Evolutionary conservation across 2,113 vertebrate species (phyloP).

Genomic region (Phodopus roborovskii): DNA sequence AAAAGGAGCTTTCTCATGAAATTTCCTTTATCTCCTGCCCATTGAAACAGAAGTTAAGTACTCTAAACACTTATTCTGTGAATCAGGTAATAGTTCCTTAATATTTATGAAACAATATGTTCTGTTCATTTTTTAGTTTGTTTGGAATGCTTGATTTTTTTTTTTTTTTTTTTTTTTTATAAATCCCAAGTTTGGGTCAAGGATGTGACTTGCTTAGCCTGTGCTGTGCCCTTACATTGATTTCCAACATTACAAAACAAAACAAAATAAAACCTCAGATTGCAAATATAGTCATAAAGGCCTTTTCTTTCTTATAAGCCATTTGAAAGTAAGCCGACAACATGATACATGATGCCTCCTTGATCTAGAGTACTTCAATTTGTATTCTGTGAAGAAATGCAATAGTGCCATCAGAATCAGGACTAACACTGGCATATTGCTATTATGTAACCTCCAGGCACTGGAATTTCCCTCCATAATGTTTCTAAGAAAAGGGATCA

Average conservation of each 20-base stretch:
- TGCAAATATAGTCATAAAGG: background rate
- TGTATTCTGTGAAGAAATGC: background rate
- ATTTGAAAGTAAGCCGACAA: background rate
- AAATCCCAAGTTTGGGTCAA: background rate
- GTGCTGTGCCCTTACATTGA: background rate
- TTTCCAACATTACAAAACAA: background rate
- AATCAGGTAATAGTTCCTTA: background rate
- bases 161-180: background rate
- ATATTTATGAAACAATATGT: conserved; percentile 1
- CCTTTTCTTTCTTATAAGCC: background rate
- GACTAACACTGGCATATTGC: background rate
- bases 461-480: background rate
- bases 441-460: background rate
- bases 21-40: background rate
- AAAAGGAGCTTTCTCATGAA: background rate
- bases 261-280: background rate
- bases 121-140: background rate
- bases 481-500: background rate
- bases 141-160: background rate
- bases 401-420: background rate
- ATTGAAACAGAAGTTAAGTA: background rate
- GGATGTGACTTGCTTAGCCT: background rate
- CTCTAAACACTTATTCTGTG: background rate
- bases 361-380: background rate
- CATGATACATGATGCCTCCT: background rate